phyloP scores from a whole-genome alignment of 2,113 vertebrate species.

The Ramphastos sulfuratus region DNA sequence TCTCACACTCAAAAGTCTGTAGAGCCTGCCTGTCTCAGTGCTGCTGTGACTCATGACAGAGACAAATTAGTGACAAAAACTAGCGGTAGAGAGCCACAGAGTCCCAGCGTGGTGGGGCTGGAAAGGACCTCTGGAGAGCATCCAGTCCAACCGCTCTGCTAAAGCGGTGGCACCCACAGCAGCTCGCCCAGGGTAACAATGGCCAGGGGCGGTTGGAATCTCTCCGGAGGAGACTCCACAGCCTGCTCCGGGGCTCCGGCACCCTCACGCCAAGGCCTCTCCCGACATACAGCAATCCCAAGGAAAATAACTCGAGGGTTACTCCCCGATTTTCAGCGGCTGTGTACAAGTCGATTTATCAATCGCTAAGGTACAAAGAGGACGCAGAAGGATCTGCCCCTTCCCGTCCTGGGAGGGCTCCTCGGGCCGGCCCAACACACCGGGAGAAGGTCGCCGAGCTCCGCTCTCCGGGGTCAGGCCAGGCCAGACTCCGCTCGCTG shows the following conservation, averaged over 20 bases:
- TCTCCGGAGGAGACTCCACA: background rate
- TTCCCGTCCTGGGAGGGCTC: background rate
- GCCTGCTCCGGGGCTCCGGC: background rate
- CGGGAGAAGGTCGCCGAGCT: background rate
- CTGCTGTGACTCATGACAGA: fast-evolving
- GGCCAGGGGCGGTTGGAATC: background rate
- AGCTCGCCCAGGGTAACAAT: background rate
- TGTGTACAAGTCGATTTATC: fast-evolving
- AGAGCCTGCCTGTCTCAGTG: fast-evolving
- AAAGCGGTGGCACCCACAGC: background rate
- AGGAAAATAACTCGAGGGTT: fast-evolving
- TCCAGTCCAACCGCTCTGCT: background rate
- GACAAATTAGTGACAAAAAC: fast-evolving
- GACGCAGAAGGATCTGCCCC: fast-evolving
- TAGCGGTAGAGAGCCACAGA: background rate
- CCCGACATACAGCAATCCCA: fast-evolving
- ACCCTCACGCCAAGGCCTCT: background rate
- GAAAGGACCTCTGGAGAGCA: background rate
- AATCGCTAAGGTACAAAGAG: fast-evolving
- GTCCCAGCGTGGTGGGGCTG: background rate
- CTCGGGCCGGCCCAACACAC: too few species aligned
- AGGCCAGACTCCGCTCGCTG: background rate
- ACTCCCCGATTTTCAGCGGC: fast-evolving
- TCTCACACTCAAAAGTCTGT: fast-evolving
- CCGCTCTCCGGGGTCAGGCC: background rate